Evolutionary conservation across 1,140 invertebrate genomes (phyloP), one percentile per base, ranked within the genome.

Genomic region (Panulirus ornatus): DNA sequence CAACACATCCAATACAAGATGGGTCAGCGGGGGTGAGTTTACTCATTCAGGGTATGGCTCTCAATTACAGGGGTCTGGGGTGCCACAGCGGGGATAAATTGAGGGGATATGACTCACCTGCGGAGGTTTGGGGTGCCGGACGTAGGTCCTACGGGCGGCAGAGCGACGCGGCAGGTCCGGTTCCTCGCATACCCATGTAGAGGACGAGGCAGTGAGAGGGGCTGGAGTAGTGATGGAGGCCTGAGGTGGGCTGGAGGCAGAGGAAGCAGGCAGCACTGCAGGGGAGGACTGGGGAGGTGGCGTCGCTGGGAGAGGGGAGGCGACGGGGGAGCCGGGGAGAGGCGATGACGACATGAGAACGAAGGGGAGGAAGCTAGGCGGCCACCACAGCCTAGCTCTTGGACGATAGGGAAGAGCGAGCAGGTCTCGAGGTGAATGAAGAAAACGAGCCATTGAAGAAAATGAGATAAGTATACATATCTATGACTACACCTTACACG

Each of bases 51-150:
- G n/a, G n/a, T n/a, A n/a, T n/a, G n/a, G n/a, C 5, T 47, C 44
- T 47, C 5, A 47, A 5, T 47, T 14, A 47, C 44, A 47, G 51
- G 51, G 51, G 51, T 2, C 22, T 54, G 19, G 2, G 8, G 51
- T 54, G 19, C 5, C 8, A 16, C 11, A 36, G 47, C 2, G 11
- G 34, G 22, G 42, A 27, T 6, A 1, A 30, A 40, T 8, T 16
- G 34, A n/a, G 9, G n/a, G 58, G 3, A 63, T 42, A 22, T 1
- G 11, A 11, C 82, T 44, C 42, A 84, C 82, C 82, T 84, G 82
- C 8, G 82, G 81, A 19, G 82, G 82, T 27, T 84, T 84, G 27
- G 82, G 82, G 63, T 84, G 82, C 63, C 82, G 38, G 36, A 84
- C n/a, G 63, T 84, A 84, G 22, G 66, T 30, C 38, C 82, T 40